A percentile compares a stretch with the other conserved stretches of the same genome.
phyloP scores from a whole-genome alignment of 2,888 invertebrate species.

The Phyto melanocephala region DNA sequence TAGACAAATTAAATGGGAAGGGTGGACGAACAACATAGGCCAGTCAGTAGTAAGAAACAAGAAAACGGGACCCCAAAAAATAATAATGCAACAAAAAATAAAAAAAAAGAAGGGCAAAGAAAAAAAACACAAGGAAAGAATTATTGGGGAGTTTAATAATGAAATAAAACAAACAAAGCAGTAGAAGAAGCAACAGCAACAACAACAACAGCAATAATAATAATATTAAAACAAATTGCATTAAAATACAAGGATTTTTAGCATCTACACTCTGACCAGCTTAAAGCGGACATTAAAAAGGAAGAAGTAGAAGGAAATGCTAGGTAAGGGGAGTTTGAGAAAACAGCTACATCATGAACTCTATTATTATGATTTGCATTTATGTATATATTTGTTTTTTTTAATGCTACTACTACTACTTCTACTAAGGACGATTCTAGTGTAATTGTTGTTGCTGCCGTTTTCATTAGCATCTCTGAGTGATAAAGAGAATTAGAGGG shows the following conservation, averaged over 20 bases:
- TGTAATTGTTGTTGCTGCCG: constrained; percentile 9
- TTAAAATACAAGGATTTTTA: constrained; percentile 50
- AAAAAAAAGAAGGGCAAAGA: too few relatives aligned
- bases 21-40: constrained; percentile 19
- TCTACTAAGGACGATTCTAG: background rate
- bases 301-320: constrained; percentile 45
- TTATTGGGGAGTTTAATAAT: constrained; percentile 60
- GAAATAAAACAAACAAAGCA: constrained; percentile 33
- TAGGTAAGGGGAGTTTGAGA: constrained; percentile 42
- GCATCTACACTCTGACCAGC: constrained; percentile 36
- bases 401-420: background rate
- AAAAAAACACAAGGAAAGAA: constrained; percentile 33
- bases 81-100: background rate
- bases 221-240: constrained; percentile 59
- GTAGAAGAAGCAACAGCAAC: background rate
- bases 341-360: constrained; percentile 40
- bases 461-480: constrained; percentile 53
- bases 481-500: constrained; percentile 6
- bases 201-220: constrained; percentile 36
- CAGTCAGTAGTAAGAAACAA: constrained; percentile 28
- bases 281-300: constrained; percentile 55
- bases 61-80: constrained; percentile 38
- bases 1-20: constrained; percentile 5
- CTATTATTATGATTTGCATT: constrained; percentile 21
- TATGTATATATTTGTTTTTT: constrained; percentile 8